phyloP scores from a whole-genome alignment of 2,113 vertebrate genomes.

The Procavia capensis region DNA sequence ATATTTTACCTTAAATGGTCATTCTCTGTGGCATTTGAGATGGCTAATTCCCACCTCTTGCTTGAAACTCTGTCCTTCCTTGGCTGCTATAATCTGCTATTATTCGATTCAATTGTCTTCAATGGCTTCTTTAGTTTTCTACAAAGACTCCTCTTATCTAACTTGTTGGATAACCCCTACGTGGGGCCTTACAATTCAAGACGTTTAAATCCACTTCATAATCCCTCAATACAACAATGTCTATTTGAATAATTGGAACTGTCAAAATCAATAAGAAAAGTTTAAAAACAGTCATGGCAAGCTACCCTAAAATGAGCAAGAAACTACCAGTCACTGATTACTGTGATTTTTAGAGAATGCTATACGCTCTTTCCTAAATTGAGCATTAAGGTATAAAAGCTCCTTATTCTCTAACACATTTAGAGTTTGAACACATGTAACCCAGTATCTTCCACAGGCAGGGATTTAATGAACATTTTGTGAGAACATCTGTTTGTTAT shows the following conservation, averaged over 20 bases:
- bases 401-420: constrained; percentile 76
- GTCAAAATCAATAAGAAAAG: constrained; percentile 78
- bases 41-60: neutral
- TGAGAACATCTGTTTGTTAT: constrained; percentile 84
- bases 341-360: constrained; percentile 76
- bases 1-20: constrained; percentile 3
- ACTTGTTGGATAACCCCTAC: neutral
- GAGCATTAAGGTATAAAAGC: constrained; percentile 79
- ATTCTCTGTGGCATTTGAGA: constrained; percentile 40
- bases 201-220: constrained; percentile 45
- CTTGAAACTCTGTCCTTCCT: constrained; percentile 28
- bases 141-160: neutral
- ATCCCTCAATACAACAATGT: constrained; percentile 65
- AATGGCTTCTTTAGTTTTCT: neutral
- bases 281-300: constrained; percentile 76
- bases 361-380: constrained; percentile 77
- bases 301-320: constrained; percentile 65
- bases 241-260: constrained; percentile 75
- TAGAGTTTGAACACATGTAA: constrained; percentile 80
- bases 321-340: constrained; percentile 75
- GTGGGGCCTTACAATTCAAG: neutral
- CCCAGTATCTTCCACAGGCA: constrained; percentile 72
- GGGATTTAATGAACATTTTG: constrained; percentile 82
- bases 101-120: constrained; percentile 17
- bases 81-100: constrained; percentile 32